A percentile compares a stretch with the other conserved stretches of the same genome.
These are phyloP conservation scores for Tigriopus japonicus DNA, from an alignment of 1,140 invertebrate genomes.

Conservation along the genomic window DNA sequence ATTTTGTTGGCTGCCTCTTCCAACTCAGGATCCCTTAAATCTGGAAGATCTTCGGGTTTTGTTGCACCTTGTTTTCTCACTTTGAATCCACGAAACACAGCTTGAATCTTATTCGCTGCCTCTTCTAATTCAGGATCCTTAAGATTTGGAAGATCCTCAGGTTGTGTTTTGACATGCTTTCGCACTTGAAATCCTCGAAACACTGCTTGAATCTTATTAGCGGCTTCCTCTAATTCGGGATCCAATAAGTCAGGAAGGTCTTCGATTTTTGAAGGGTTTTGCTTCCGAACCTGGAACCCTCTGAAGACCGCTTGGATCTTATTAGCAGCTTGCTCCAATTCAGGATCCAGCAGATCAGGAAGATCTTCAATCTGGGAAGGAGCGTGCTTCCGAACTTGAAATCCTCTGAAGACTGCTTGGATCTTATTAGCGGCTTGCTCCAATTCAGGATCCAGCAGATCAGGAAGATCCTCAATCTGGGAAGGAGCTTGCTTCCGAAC, in stretches of 20 bases:
- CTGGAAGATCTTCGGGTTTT: slow-evolving; percentile 24
- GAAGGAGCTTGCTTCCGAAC: slow-evolving; percentile 20
- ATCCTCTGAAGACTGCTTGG: slow-evolving; percentile 10
- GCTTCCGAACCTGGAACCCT: slow-evolving; percentile 32
- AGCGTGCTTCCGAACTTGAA: not conserved
- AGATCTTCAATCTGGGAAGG: not conserved
- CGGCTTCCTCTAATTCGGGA: slow-evolving; percentile 28
- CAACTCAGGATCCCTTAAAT: not conserved
- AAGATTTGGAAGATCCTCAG: slow-evolving; percentile 4
- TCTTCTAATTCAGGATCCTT: not conserved
- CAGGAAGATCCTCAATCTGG: slow-evolving; percentile 2
- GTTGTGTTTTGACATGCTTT: not conserved
- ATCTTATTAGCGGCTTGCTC: slow-evolving; percentile 7
- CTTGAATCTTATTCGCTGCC: slow-evolving; percentile 6
- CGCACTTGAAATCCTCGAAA: slow-evolving; percentile 44
- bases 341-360: not conserved
- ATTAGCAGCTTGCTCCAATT: slow-evolving; percentile 34
- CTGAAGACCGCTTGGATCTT: slow-evolving; percentile 57
- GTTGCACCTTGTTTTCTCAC: slow-evolving; percentile 37
- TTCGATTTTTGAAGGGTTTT: not conserved
- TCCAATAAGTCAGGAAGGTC: too few species aligned
- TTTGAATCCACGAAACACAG: slow-evolving; percentile 2
- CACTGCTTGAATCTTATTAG: slow-evolving; percentile 48
- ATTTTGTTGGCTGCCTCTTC: slow-evolving; percentile 6
- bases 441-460: slow-evolving; percentile 1